phyloP scores from a whole-genome alignment of 2,113 vertebrate genomes.

The Tetraodon nigroviridis region DNA sequence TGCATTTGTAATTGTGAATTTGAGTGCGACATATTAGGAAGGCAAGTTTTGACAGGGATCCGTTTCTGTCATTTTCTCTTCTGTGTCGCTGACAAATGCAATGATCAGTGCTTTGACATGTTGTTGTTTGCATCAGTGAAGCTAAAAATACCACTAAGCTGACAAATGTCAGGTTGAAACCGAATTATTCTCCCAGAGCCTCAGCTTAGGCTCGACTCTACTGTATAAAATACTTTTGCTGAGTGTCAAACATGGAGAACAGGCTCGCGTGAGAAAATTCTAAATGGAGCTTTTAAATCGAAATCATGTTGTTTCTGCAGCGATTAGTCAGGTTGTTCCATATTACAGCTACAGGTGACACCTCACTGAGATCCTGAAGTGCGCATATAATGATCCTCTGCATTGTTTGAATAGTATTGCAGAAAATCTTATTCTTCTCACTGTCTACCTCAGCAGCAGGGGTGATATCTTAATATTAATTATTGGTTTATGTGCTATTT shows the following conservation, averaged over 20 bases:
- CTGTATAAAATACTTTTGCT: constrained; percentile 15
- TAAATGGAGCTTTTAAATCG: not conserved
- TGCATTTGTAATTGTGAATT: constrained; percentile 67
- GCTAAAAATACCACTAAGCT: constrained; percentile 62
- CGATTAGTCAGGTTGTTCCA: constrained; percentile 8
- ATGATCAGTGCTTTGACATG: constrained; percentile 50
- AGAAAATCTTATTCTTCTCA: constrained; percentile 36
- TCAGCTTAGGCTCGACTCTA: constrained; percentile 6
- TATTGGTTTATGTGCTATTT: constrained; percentile 46
- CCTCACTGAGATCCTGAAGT: constrained; percentile 27
- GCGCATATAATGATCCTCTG: constrained; percentile 33
- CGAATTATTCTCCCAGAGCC: constrained; percentile 21
- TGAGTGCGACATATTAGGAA: constrained; percentile 56
- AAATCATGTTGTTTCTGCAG: constrained; percentile 8
- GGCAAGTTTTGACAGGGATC: constrained; percentile 57
- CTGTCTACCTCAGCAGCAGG: constrained; percentile 6
- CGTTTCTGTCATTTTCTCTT: constrained; percentile 48
- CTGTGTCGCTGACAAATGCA: constrained; percentile 45
- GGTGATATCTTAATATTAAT: constrained; percentile 50
- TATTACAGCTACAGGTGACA: constrained; percentile 18
- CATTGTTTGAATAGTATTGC: constrained; percentile 51
- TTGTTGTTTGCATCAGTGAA: constrained; percentile 49
- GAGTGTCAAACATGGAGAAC: not conserved
- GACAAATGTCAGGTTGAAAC: constrained; percentile 46
- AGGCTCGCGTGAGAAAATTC: not conserved